Base-by-base conservation (phyloP, 30 jellyfish, hydroid and myxozoan species). In the Turritopsis rubra region DNA sequence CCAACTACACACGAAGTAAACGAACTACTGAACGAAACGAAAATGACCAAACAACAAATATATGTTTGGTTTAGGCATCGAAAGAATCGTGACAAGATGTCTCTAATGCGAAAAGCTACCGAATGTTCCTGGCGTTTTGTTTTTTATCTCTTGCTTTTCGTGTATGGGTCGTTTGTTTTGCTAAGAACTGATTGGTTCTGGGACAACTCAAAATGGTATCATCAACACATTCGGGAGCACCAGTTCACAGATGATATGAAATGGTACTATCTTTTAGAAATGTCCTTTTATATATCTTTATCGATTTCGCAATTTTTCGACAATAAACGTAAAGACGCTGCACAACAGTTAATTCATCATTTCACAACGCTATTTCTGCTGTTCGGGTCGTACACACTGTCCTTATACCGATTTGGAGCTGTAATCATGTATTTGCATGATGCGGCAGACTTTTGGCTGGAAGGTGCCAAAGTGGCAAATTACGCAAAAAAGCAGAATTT, bases 381-480 rank as follows among this genome's bases (percentile, higher is more conserved):
- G 54, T 71, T 82, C 19, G 87, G 88, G 13, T 92, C 98, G 9
- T 92, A 84, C 71, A 53, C 81, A 25, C 53, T 80, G 60, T 92
- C 96, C 1, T 88, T 77, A 77, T 92, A 76, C 87, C 90, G 98
- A 20, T 84, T 92, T 85, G 98, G 96, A 8, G 80, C 90, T 4
- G 93, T 88, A 24, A 88, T 92, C 81, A 92, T 92, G 75, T 31
- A 79, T 22, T 84, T 92, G 30, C 98, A 92, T 75, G 98, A 92
- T 85, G 89, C 92, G 0, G 71, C 98, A 22, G 98, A 92, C 81
- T 85, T 65, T 80, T 92, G 98, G 98, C 93, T 92, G 24, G 98
- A 92, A 91, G 84, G 96, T 24, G 98, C 98, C 21, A 92, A 92
- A 85, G 92, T 92, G n/a, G 95, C 96, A 31, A 92, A 92, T 52